phyloP scores from a whole-genome alignment of 2,888 invertebrate species.

The Nycteola revayana region DNA sequence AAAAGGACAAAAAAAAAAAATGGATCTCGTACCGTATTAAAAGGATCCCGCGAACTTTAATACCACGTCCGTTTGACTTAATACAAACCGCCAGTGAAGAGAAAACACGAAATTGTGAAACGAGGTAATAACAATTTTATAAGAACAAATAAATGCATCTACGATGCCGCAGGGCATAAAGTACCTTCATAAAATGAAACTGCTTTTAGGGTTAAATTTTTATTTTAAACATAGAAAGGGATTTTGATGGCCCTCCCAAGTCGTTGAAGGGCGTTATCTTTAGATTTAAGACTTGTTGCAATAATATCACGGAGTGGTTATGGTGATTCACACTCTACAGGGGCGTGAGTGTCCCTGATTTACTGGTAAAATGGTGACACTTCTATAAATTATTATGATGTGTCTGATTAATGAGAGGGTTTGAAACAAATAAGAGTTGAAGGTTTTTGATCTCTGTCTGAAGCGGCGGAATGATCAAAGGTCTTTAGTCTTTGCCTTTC shows the following conservation, averaged over 20 bases:
- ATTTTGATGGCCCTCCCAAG: conserved; percentile 74
- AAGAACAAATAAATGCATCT: conserved; percentile 68
- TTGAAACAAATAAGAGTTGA: conserved; percentile 22
- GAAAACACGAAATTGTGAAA: conserved; percentile 49
- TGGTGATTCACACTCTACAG: conserved; percentile 46
- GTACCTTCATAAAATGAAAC: conserved; percentile 63
- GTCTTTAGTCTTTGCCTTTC: too few relatives aligned
- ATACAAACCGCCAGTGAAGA: conserved; percentile 39
- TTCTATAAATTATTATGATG: conserved; percentile 41
- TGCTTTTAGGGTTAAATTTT: conserved; percentile 76
- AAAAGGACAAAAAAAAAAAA: too few relatives aligned
- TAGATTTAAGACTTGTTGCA: conserved; percentile 67
- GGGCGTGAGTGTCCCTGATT: conserved; percentile 39
- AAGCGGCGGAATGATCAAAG: too few relatives aligned
- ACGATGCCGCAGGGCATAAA: conserved; percentile 55
- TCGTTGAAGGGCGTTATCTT: conserved; percentile 64
- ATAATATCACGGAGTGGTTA: conserved; percentile 50
- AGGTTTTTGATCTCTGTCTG: conserved; percentile 14
- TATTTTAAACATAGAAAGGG: conserved; percentile 81
- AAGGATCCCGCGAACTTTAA: conserved; percentile 44
- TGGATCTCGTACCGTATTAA: conserved; percentile 46
- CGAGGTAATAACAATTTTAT: conserved; percentile 62
- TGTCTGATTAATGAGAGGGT: conserved; percentile 23
- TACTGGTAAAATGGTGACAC: conserved; percentile 46
- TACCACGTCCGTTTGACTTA: conserved; percentile 37